Evolutionary conservation across 2,113 vertebrate genomes (phyloP).

Genomic region (Elachura formosa): DNA sequence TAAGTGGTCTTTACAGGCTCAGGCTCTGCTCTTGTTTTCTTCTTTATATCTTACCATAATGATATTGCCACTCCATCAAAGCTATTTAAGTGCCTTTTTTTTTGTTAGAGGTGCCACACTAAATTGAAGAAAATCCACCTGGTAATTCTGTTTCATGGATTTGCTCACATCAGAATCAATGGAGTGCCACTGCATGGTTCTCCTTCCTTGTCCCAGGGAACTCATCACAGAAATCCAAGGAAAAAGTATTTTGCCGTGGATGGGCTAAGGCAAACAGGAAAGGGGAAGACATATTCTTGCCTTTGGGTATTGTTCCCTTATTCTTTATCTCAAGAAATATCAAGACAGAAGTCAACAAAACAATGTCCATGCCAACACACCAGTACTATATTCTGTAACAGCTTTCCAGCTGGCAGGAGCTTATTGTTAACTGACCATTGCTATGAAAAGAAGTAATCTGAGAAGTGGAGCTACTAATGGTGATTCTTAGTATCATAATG

Average conservation of each 20-base stretch:
- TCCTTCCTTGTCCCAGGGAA: background rate
- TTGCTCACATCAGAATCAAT: background rate
- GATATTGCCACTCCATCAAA: background rate
- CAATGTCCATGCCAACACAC: background rate
- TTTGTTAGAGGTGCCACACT: background rate
- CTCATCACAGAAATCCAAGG: background rate
- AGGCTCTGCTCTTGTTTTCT: background rate
- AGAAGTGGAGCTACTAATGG: background rate
- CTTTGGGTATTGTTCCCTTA: background rate
- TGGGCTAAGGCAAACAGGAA: background rate
- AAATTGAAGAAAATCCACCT: background rate
- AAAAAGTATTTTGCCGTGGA: background rate
- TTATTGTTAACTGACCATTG: background rate
- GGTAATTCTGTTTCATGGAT: background rate
- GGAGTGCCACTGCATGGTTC: background rate
- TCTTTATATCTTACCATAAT: background rate
- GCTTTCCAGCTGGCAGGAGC: background rate
- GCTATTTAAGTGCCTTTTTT: background rate
- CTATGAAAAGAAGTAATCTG: background rate
- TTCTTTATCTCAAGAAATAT: background rate
- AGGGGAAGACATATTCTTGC: background rate
- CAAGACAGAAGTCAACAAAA: background rate
- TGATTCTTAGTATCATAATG: background rate
- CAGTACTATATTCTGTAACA: background rate
- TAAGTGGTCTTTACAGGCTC: background rate